Base-by-base conservation (phyloP, 2,797 vertebrate genomes). In the Scleropages formosus region DNA sequence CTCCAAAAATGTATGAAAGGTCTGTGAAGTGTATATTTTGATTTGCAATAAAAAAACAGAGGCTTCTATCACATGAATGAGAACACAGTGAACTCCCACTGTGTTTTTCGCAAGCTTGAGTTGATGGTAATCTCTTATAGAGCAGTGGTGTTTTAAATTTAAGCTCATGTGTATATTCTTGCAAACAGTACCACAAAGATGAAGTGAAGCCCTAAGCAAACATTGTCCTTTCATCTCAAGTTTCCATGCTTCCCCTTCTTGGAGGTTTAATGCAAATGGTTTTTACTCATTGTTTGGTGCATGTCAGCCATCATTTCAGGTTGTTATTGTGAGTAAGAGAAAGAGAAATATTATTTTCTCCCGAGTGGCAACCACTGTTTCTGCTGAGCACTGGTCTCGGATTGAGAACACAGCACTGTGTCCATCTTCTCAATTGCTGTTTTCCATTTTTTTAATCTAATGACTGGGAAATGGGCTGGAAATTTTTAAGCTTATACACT, bases 61-160 rank as follows among this genome's bases (percentile, higher is more conserved):
- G 2, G 13, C 1, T n/a, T n/a, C n/a, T n/a, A n/a, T n/a, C n/a
- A n/a, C 47, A 20, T 18, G 1, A 53, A 49, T 69, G 20, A 26
- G 51, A 13, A 11, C 39, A 8, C 26, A 12, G 8, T 60, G 58
- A 69, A 69, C 74, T 75, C 74, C 65, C 53, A 56, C 53, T 39
- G 58, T 20, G 75, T 69, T 62, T 39, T 24, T 27, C 16, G 58
- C 44, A 60, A 49, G 58, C 75, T 46, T 49, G 66, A 66, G 67
- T 76, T 69, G 70, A 31, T 65, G 26, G 39, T 76, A 76, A 76
- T 70, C 75, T 76, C 75, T 68, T 18, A 67, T 46, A 69, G 53
- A 76, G 75, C 31, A 12, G 18, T 58, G 58, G 24, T 24, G 66
- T 76, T 66, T 76, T 76, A 76, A 49, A 62, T 70, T 51, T 76